Percentiles rank a stretch among this genome's conserved stretches.
phyloP scores from a whole-genome alignment of 2,888 invertebrate species.

The Dicranocentrus wangi region DNA sequence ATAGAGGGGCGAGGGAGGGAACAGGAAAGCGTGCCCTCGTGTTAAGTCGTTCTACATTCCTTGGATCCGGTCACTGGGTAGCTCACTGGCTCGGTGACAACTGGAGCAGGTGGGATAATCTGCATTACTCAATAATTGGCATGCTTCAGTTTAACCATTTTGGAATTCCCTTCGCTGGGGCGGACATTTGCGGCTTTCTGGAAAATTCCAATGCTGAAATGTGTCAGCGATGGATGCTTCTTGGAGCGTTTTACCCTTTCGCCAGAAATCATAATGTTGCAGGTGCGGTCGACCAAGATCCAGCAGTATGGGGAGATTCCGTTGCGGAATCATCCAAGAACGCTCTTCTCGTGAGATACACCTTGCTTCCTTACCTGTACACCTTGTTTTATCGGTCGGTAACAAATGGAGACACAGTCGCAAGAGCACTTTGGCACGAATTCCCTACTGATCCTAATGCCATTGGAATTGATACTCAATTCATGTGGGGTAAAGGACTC shows the following conservation, averaged over 20 bases:
- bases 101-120: constrained; percentile 74
- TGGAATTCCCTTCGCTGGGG: constrained; percentile 73
- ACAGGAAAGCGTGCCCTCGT: constrained; percentile 82
- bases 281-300: constrained; percentile 85
- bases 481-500: constrained; percentile 83
- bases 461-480: constrained; percentile 83
- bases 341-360: constrained; percentile 82
- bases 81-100: constrained; percentile 90
- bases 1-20: constrained; percentile 50
- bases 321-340: constrained; percentile 81
- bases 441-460: constrained; percentile 80
- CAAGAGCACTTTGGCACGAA: constrained; percentile 74
- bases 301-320: constrained; percentile 82
- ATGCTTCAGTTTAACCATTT: constrained; percentile 75
- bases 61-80: constrained; percentile 83
- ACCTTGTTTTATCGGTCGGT: constrained; percentile 83
- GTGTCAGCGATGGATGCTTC: constrained; percentile 77
- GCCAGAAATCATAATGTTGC: constrained; percentile 67
- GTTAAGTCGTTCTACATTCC: constrained; percentile 85
- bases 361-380: constrained; percentile 85
- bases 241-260: constrained; percentile 76
- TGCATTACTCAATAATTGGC: constrained; percentile 74
- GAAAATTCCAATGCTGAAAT: constrained; percentile 78
- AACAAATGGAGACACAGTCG: constrained; percentile 76
- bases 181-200: constrained; percentile 74